Percentiles rank a stretch among this genome's conserved stretches.
Conservation (phyloP, 2,888 invertebrate species). For the Branchinecta sandiegonensis region DNA sequence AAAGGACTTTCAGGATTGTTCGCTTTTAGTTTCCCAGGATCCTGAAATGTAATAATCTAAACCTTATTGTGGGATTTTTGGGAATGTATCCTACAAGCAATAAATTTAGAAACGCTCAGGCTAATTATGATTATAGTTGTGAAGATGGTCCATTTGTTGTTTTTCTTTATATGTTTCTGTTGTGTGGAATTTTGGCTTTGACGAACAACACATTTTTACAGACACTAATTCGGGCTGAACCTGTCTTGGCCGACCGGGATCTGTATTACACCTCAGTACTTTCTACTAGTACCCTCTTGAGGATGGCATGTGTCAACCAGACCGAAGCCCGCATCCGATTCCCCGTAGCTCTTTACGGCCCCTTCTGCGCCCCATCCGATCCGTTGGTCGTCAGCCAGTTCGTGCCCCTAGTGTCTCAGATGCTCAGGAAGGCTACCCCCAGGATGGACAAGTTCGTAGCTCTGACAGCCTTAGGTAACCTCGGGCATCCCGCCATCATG, state of each 20-base stretch:
- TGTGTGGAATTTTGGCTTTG: too few relatives aligned
- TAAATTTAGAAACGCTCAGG: too few relatives aligned
- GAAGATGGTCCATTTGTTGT: too few relatives aligned
- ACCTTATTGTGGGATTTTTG: too few relatives aligned
- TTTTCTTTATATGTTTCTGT: too few relatives aligned
- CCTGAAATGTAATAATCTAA: too few relatives aligned
- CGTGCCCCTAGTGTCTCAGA: slow-evolving; percentile 20
- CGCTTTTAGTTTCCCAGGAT: too few relatives aligned
- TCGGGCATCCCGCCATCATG: slow-evolving; percentile 22
- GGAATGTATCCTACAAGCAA: too few relatives aligned
- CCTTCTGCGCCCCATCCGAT: slow-evolving; percentile 22
- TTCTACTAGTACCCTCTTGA: slow-evolving; percentile 18
- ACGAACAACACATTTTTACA: background rate
- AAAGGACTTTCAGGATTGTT: too few relatives aligned
- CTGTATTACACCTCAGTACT: slow-evolving; percentile 22
- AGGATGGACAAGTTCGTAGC: slow-evolving; percentile 23
- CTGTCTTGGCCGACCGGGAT: slow-evolving; percentile 4
- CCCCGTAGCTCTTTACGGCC: slow-evolving; percentile 21
- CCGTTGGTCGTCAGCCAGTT: slow-evolving; percentile 20
- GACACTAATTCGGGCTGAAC: background rate
- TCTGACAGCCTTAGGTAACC: slow-evolving; percentile 20
- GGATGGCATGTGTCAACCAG: slow-evolving; percentile 22
- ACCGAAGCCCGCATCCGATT: slow-evolving; percentile 22
- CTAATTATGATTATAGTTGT: too few relatives aligned
- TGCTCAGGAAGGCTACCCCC: slow-evolving; percentile 3